Conservation (phyloP, 2,113 vertebrate genomes). For the Helogale parvula region DNA sequence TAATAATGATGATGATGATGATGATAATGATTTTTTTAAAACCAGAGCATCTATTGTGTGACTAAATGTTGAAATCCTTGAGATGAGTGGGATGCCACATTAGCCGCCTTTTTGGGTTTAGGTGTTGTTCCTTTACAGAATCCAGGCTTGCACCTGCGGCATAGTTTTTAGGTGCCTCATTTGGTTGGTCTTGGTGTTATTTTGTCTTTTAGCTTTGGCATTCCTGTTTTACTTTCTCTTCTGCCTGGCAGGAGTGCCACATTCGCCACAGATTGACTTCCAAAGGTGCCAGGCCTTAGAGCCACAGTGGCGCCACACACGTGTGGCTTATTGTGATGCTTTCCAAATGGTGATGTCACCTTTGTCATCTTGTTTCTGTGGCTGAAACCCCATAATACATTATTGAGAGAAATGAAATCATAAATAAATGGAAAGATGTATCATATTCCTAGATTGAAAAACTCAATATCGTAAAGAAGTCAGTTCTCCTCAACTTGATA, state of each 20-base stretch:
- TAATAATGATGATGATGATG: too few relatives aligned
- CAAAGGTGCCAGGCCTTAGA: neutral
- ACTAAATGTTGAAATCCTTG: neutral
- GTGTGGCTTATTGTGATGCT: neutral
- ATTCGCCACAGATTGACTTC: neutral
- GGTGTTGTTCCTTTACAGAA: neutral
- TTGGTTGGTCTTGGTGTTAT: neutral
- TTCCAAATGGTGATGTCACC: neutral
- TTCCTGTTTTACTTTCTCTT: neutral
- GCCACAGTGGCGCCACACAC: neutral
- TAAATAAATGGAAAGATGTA: neutral
- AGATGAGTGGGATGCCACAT: neutral
- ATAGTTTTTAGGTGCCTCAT: neutral
- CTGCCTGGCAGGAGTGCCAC: neutral
- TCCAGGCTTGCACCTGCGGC: neutral
- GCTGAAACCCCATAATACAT: neutral
- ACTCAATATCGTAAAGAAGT: neutral
- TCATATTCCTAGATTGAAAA: neutral
- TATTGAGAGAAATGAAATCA: constrained; percentile 29
- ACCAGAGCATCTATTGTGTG: neutral
- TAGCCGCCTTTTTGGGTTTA: neutral
- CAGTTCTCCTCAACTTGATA: neutral
- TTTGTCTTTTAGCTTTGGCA: neutral
- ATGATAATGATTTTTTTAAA: neutral
- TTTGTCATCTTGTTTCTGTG: neutral